Evolutionary conservation across 2,888 invertebrate species (phyloP).

Genomic region (Epicampocera succincta): DNA sequence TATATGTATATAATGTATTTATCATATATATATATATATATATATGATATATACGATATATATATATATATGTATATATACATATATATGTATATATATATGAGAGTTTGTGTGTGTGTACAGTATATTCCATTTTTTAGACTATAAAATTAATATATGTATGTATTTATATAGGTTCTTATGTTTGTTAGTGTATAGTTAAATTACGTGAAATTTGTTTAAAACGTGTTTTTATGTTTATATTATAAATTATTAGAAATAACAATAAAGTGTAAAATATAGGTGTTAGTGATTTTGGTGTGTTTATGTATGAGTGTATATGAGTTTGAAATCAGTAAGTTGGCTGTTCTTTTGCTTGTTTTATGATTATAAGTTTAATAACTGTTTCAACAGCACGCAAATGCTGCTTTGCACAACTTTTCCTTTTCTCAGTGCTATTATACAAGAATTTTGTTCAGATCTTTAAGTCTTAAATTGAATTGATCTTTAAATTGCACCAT

Average conservation of each 20-base stretch:
- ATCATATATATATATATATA: not conserved
- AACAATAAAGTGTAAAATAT: too few species aligned
- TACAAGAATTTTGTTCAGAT: not conserved
- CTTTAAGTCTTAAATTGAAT: conserved; percentile 13
- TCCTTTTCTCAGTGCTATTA: not conserved
- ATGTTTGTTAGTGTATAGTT: conserved; percentile 41
- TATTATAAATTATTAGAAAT: conserved; percentile 59
- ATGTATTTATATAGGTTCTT: conserved; percentile 49
- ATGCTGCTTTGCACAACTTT: conserved; percentile 11
- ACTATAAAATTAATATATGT: conserved; percentile 70
- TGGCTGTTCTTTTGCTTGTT: conserved; percentile 9
- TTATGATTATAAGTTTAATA: not conserved
- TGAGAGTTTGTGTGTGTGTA: conserved; percentile 57
- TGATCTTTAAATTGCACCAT: conserved; percentile 30
- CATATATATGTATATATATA: conserved; percentile 5
- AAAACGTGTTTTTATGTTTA: conserved; percentile 1
- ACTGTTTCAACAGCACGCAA: conserved; percentile 44
- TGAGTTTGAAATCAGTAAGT: conserved; percentile 1
- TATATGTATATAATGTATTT: too few species aligned
- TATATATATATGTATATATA: conserved; percentile 14
- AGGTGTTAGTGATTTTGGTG: conserved; percentile 67
- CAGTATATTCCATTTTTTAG: conserved; percentile 68
- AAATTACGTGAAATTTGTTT: conserved; percentile 23
- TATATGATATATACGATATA: conserved; percentile 40
- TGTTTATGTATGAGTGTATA: conserved; percentile 24